These are phyloP conservation scores for Heterodera filipjevi DNA, from an alignment of 2,888 invertebrate genomes.

Conservation along the genomic window DNA sequence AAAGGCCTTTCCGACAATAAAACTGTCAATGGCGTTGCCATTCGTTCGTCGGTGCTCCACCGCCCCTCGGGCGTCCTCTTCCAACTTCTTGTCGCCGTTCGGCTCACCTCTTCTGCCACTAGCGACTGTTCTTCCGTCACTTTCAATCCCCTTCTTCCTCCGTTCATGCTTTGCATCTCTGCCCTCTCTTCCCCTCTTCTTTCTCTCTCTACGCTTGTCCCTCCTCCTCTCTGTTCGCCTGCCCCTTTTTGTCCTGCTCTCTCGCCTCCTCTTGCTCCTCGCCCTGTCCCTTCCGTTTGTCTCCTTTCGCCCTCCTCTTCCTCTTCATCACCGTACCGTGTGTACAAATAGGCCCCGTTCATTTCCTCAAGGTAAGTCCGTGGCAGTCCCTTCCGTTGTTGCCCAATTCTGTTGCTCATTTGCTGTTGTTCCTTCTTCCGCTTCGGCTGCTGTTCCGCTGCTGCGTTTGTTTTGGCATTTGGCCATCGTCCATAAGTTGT, in stretches of 20 bases:
- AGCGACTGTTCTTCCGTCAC: slow-evolving; percentile 9
- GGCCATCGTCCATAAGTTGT: slow-evolving; percentile 18
- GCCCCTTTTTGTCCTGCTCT: slow-evolving; percentile 5
- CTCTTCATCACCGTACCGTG: slow-evolving; percentile 39
- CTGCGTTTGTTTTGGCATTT: background rate
- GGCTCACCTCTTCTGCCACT: slow-evolving; percentile 4
- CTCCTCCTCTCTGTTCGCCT: background rate
- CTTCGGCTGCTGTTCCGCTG: background rate
- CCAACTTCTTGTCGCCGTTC: slow-evolving; percentile 15
- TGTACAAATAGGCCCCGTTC: slow-evolving; percentile 32
- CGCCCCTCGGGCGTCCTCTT: background rate
- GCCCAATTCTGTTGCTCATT: background rate
- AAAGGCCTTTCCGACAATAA: slow-evolving; percentile 15
- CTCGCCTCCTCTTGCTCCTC: background rate
- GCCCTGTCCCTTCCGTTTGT: background rate
- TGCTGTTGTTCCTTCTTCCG: background rate
- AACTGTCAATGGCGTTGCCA: slow-evolving; percentile 10
- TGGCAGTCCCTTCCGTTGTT: slow-evolving; percentile 28
- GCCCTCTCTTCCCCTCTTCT: background rate
- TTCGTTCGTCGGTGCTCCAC: slow-evolving; percentile 8
- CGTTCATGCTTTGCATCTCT: background rate
- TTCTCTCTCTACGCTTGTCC: background rate
- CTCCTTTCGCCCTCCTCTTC: slow-evolving; percentile 13
- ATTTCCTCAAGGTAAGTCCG: slow-evolving; percentile 38
- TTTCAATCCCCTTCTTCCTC: background rate